Percentiles rank a stretch among this genome's conserved stretches.
Conservation (phyloP, 2,113 vertebrate species). For the Pholis gunnellus region DNA sequence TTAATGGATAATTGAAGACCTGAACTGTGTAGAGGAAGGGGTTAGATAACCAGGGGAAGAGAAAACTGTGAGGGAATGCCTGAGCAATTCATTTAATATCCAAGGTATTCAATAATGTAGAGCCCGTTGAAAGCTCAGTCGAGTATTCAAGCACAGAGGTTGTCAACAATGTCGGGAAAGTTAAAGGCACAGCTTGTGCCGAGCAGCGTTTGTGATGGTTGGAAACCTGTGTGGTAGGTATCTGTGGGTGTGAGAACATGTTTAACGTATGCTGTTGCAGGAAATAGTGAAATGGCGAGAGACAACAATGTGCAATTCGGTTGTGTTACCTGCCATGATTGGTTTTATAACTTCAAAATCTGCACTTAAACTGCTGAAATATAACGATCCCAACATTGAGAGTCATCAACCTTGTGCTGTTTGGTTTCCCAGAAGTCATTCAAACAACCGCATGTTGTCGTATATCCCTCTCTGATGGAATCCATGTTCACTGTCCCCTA, state of each 20-base stretch:
- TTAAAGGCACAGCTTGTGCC: conserved; percentile 55
- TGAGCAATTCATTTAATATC: conserved; percentile 74
- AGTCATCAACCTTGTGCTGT: conserved; percentile 14
- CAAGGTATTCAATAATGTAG: conserved; percentile 79
- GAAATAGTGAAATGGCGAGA: conserved; percentile 27
- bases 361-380: neutral
- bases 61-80: conserved; percentile 54
- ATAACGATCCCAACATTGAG: neutral
- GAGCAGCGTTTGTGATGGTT: conserved; percentile 8
- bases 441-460: conserved; percentile 18
- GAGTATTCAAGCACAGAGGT: conserved; percentile 56
- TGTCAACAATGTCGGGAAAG: conserved; percentile 60
- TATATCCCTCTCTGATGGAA: conserved; percentile 8
- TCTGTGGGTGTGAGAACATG: neutral
- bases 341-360: neutral
- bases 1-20: conserved; percentile 71
- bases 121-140: conserved; percentile 71
- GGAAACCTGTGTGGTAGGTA: neutral
- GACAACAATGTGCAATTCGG: conserved; percentile 15
- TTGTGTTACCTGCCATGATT: neutral
- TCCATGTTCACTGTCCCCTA: conserved; percentile 11
- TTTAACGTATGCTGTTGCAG: conserved; percentile 1
- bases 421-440: conserved; percentile 24
- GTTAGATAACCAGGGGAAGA: conserved; percentile 61
- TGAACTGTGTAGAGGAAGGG: conserved; percentile 36